A percentile compares a stretch with the other conserved stretches of the same genome.
These are phyloP conservation scores for Muscicapa comitata DNA, from an alignment of 2,797 vertebrate genomes.

Conservation along the genomic window DNA sequence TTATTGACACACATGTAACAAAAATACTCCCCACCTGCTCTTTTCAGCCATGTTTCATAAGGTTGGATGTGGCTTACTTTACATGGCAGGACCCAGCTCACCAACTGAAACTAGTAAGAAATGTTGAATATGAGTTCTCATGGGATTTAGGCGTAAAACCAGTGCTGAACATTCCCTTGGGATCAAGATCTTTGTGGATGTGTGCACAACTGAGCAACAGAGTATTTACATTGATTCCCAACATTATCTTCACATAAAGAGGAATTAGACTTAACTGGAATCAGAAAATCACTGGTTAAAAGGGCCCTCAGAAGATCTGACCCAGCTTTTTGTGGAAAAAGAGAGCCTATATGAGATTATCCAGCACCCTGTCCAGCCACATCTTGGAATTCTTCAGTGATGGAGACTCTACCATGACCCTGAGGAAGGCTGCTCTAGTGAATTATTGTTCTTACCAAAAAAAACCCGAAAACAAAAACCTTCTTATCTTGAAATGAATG, in stretches of 20 bases:
- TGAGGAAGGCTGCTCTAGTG: background rate
- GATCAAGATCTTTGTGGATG: no score
- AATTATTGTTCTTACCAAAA: background rate
- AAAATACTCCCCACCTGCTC: no score
- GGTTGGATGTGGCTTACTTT: no score
- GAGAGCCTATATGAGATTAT: background rate
- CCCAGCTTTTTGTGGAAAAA: background rate
- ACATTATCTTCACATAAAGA: background rate
- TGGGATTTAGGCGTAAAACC: no score
- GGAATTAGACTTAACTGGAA: background rate
- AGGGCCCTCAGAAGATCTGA: background rate
- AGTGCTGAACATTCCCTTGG: no score
- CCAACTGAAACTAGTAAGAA: no score
- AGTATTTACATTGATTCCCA: background rate
- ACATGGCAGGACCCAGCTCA: no score
- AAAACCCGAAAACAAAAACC: background rate
- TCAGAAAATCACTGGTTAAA: background rate
- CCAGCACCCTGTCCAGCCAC: background rate
- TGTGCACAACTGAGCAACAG: background rate
- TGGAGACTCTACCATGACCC: rapidly evolving
- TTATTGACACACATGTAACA: no score
- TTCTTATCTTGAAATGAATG: background rate
- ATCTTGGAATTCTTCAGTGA: background rate
- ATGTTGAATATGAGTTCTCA: no score
- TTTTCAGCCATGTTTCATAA: no score